Conservation (phyloP, 2,797 vertebrate genomes). For the Phoxinus dragarum region DNA sequence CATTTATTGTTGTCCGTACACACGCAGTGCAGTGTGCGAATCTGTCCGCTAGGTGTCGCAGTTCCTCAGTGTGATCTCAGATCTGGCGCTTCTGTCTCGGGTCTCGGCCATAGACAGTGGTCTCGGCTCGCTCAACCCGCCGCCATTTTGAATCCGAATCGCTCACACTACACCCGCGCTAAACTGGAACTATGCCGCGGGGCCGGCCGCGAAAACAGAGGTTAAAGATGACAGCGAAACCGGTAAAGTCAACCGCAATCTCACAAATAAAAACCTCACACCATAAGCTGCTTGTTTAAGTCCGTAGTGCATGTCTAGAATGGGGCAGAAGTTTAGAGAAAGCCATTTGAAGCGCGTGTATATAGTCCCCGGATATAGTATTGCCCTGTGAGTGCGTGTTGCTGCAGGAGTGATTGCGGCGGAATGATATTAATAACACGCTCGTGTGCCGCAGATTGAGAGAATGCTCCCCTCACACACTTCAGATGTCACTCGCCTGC, state of each 20-base stretch:
- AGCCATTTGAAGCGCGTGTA: conserved; percentile 78
- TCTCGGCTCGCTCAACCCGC: neutral
- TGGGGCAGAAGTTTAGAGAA: conserved; percentile 66
- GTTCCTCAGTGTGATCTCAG: neutral
- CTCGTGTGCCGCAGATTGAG: conserved; percentile 70
- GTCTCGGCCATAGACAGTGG: neutral
- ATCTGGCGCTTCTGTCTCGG: conserved; percentile 5
- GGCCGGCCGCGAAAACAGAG: conserved; percentile 93
- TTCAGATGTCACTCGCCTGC: neutral
- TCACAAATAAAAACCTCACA: conserved; percentile 76
- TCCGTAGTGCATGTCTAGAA: conserved; percentile 57
- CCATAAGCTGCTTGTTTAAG: conserved; percentile 67
- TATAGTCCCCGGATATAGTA: conserved; percentile 91
- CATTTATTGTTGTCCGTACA: neutral
- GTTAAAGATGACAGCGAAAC: conserved; percentile 83
- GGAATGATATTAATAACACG: conserved; percentile 89
- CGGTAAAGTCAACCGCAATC: conserved; percentile 84
- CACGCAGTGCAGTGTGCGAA: neutral
- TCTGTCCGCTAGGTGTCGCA: neutral
- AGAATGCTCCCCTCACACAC: neutral
- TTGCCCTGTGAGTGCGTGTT: conserved; percentile 74
- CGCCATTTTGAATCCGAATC: conserved; percentile 84
- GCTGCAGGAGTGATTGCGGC: conserved; percentile 83
- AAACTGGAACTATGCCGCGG: conserved; percentile 93
- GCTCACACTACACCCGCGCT: conserved; percentile 83